phyloP scores from a whole-genome alignment of 2,113 vertebrate genomes.

The Hipposideros armiger region DNA sequence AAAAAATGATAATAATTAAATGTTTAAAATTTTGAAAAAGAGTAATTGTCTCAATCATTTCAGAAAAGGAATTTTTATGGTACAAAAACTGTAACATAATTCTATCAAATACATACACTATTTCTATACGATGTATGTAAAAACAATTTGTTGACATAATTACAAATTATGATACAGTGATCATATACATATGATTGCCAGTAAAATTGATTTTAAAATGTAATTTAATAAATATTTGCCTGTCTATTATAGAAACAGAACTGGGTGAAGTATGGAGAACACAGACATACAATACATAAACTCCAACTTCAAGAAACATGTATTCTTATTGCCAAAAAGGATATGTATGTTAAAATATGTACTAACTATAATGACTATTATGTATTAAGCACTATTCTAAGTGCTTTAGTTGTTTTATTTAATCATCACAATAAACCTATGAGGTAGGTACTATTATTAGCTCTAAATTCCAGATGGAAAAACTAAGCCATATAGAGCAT shows the following conservation, averaged over 20 bases:
- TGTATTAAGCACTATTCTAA: neutral
- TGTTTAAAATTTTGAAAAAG: neutral
- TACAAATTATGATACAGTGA: neutral
- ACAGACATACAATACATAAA: neutral
- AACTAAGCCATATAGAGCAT: neutral
- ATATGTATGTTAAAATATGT: neutral
- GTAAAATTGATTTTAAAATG: neutral
- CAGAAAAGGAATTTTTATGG: neutral
- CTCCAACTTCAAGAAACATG: neutral
- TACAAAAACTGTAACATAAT: neutral
- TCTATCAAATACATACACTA: neutral
- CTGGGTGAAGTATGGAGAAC: neutral
- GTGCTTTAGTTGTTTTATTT: neutral
- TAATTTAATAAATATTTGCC: neutral
- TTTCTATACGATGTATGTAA: neutral
- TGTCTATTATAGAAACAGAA: neutral
- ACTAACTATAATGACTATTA: neutral
- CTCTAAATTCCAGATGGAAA: neutral
- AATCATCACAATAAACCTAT: neutral
- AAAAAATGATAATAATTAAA: neutral
- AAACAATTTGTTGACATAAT: constrained; percentile 21
- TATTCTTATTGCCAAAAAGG: neutral
- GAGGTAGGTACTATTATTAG: neutral
- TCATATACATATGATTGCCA: neutral
- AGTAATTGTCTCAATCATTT: neutral